Percentiles rank a stretch among this genome's conserved stretches.
Conservation (phyloP, 2,797 vertebrate species). For the Hydrophis major region DNA sequence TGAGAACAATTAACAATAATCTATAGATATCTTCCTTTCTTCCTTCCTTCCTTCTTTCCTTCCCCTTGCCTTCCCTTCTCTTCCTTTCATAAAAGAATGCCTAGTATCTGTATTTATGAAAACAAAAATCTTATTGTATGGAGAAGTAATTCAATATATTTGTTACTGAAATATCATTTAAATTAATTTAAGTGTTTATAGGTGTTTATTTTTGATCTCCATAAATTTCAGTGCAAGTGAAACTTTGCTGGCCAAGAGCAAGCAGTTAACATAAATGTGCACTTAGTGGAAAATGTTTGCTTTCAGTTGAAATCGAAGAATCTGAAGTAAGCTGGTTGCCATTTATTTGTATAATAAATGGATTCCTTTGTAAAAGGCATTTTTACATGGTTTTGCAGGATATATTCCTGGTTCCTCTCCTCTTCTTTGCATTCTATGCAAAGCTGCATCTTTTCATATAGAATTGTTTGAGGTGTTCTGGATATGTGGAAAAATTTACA, state of each 20-base stretch:
- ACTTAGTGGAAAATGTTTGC: constrained; percentile 30
- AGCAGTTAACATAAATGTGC: neutral
- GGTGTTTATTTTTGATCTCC: constrained; percentile 19
- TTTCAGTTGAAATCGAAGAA: constrained; percentile 10
- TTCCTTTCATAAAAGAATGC: neutral
- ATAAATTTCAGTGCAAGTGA: neutral
- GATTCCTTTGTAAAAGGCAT: neutral
- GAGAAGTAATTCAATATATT: neutral
- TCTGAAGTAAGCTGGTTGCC: constrained; percentile 33
- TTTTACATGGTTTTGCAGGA: neutral
- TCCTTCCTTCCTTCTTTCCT: neutral
- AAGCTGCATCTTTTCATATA: neutral
- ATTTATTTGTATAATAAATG: constrained; percentile 29
- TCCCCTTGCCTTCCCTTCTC: too few species aligned
- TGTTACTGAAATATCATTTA: neutral
- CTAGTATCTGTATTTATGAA: neutral
- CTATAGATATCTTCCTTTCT: neutral
- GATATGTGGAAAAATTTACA: neutral
- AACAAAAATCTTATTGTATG: neutral
- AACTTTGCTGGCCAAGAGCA: constrained; percentile 28
- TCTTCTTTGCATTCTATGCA: neutral
- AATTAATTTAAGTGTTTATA: neutral
- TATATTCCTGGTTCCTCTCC: neutral
- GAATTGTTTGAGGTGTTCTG: neutral
- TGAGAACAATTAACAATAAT: constrained; percentile 39